Percentiles rank a stretch among this genome's conserved stretches.
These are phyloP conservation scores for Hydrolagus affinis DNA, from an alignment of 2,113 vertebrate species.

Conservation along the genomic window DNA sequence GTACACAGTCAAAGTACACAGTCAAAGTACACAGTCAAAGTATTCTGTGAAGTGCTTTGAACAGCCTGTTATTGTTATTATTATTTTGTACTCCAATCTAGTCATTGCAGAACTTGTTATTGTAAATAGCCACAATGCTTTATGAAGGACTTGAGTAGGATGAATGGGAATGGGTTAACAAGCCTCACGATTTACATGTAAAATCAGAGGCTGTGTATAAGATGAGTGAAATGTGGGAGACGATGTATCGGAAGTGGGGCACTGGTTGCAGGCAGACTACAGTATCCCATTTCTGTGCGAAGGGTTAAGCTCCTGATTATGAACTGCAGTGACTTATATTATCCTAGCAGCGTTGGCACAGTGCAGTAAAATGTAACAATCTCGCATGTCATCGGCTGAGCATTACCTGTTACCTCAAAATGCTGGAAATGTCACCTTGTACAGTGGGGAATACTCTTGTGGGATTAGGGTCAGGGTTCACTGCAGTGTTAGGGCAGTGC, in stretches of 20 bases:
- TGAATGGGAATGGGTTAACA: constrained; percentile 1
- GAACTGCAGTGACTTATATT: neutral
- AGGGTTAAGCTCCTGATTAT: constrained; percentile 3
- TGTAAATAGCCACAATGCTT: neutral
- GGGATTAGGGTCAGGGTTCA: constrained; percentile 8
- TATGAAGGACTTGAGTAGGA: neutral
- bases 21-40: too few relatives aligned
- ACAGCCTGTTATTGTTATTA: too few relatives aligned
- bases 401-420: constrained; percentile 14
- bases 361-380: constrained; percentile 13
- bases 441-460: constrained; percentile 2
- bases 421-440: constrained; percentile 2
- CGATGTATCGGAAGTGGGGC: neutral
- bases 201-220: too few relatives aligned
- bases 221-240: neutral
- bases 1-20: too few relatives aligned
- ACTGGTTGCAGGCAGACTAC: neutral
- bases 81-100: neutral
- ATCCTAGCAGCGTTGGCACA: neutral
- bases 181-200: too few relatives aligned
- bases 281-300: neutral
- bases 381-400: constrained; percentile 25
- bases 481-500: constrained; percentile 4
- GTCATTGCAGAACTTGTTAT: neutral
- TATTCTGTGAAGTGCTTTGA: too few relatives aligned